These are phyloP conservation scores for Mactromeris polynyma DNA, from an alignment of 2,888 invertebrate species.

Conservation along the genomic window DNA sequence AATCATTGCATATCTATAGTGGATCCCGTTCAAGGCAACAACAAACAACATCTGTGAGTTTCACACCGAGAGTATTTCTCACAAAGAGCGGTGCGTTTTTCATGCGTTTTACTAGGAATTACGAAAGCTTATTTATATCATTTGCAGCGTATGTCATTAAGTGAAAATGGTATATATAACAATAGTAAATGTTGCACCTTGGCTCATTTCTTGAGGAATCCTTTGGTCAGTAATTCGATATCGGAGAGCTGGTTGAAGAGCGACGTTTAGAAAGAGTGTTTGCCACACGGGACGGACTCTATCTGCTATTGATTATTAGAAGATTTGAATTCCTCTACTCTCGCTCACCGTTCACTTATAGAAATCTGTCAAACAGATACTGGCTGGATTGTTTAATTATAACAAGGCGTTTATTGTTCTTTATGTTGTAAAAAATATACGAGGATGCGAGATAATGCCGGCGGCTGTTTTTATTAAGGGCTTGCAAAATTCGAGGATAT, in stretches of 20 bases:
- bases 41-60: neutral
- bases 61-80: neutral
- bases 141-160: neutral
- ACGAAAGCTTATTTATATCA: neutral
- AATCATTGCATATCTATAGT: neutral
- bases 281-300: neutral
- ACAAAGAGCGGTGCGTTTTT: neutral
- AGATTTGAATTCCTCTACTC: slow-evolving; percentile 15
- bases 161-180: neutral
- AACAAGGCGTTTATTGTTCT: slow-evolving; percentile 30
- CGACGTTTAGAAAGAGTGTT: slow-evolving; percentile 1
- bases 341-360: neutral
- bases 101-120: neutral
- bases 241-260: neutral
- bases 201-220: neutral
- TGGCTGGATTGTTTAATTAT: slow-evolving; percentile 25
- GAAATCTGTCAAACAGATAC: slow-evolving; percentile 18
- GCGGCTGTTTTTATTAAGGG: neutral
- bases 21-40: neutral
- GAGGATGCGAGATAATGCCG: neutral
- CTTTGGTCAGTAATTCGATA: neutral
- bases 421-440: neutral
- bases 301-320: slow-evolving; percentile 16
- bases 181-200: neutral
- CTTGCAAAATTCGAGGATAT: neutral